Base-by-base conservation (phyloP, 2,113 vertebrate species). In the Takifugu flavidus region DNA sequence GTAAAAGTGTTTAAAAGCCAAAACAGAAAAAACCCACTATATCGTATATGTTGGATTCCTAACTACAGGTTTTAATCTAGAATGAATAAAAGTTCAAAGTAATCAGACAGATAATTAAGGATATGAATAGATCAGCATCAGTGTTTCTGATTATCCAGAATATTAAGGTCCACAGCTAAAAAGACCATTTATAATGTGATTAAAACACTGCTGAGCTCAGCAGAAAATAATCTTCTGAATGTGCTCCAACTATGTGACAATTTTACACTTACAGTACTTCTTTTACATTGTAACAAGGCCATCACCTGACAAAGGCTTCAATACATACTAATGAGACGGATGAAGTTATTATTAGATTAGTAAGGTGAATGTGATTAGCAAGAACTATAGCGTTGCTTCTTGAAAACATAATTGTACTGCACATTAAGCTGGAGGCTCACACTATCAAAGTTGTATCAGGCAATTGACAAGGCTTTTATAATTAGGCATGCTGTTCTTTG, bases 381-480 rank as follows among this genome's bases (percentile, higher is more conserved):
- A 70, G 68, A 79, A 82, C 78, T 78, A 82, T 79, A 75, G 72
- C 74, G 77, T 73, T 72, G 62, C 62, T 74, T 78, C 66, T 73
- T 70, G 64, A 83, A 79, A 84, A 78, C 65, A 79, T 77, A 72
- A 84, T 78, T 81, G 80, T 68, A 62, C 68, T 71, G 65, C 49
- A 58, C 62, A 76, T 75, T 79, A 79, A 78, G 75, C 80, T 82
- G 55, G 68, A 74, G 79, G 74, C 75, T 86, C 75, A 77, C 64
- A 81, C 75, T 85, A 86, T 89, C 84, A 83, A 85, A 86, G 75
- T 85, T 76, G 75, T 79, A 85, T 82, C 75, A 78, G 69, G 39
- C 72, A 79, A 82, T 82, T 83, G 83, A 88, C 86, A 77, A 83
- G 82, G 73, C 71, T 84, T 84, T 82, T 67, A 76, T 85, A 78